Evolutionary conservation across 1,140 invertebrate species (phyloP), one percentile per base, ranked within the genome.

Genomic region (Triops cancriformis): DNA sequence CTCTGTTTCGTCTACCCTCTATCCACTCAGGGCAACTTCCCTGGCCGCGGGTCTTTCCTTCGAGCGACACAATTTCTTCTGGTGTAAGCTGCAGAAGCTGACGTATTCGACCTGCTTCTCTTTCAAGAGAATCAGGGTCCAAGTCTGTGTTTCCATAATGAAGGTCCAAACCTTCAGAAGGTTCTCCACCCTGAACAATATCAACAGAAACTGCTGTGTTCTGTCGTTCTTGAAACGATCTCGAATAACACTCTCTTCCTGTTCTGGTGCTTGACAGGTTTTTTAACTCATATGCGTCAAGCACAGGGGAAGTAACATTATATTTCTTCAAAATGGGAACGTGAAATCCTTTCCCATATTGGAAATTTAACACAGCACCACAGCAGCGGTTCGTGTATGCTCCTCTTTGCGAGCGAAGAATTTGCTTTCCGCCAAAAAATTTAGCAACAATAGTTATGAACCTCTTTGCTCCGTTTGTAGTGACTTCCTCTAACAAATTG

Each of bases 381-480:
- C 23, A 43, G 4, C 75, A 76, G 26, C 75, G 28, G 26, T 76
- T 10, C 18, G 26, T 41, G 26, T 76, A 76, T 2, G 75, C 41
- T 41, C 18, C 18, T 2, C 37, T 76, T n/a, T 64, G 42, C 4
- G 75, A 76, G 1, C 75, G 75, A 51, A 43, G 41, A 1, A 76
- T 64, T 43, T 43, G 75, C 26, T 76, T 76, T n/a, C 75, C 75
- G 27, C 75, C 75, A 10, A 76, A 10, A 14, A 76, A 5, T 76
- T 76, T 51, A 9, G 27, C 42, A 43, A 76, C 75, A 64, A 4
- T n/a, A 76, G 41, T 23, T 41, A 76, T 64, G 4, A 41, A 76
- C 37, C 18, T 76, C 26, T 76, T 41, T 26, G 75, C 75, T 1
- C 12, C 37, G 26, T 76, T 76, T 64, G 75, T 72, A 26, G 75